A percentile compares a stretch with the other conserved stretches of the same genome.
Evolutionary conservation across 2,113 vertebrate species (phyloP).

Genomic region (Zosterops pallidus): DNA sequence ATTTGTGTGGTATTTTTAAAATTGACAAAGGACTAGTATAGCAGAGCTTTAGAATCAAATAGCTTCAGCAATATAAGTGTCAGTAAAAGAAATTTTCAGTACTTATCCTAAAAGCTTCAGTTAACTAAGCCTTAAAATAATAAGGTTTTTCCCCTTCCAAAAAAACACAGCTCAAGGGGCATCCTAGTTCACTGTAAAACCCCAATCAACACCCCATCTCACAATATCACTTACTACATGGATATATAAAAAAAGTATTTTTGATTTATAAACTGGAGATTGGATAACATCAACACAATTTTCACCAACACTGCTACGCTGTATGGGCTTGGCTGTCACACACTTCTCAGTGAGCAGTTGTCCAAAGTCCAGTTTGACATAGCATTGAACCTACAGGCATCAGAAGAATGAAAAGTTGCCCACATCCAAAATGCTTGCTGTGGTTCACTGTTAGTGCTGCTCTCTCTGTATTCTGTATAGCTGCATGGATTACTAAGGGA

Average conservation of each 20-base stretch:
- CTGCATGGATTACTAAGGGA: neutral
- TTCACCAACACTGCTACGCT: neutral
- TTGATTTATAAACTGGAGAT: neutral
- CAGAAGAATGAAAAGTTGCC: neutral
- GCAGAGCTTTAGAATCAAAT: neutral
- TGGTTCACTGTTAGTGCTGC: neutral
- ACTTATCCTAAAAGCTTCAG: neutral
- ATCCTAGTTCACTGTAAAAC: neutral
- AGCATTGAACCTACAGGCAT: neutral
- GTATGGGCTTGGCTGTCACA: neutral
- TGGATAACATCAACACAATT: neutral
- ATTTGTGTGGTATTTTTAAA: neutral
- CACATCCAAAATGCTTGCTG: neutral
- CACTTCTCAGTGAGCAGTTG: neutral
- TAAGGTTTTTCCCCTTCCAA: neutral
- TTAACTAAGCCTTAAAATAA: neutral
- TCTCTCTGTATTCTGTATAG: neutral
- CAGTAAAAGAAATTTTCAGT: neutral
- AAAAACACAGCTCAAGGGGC: neutral
- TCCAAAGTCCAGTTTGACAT: neutral
- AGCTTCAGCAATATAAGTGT: neutral
- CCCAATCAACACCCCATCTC: rapidly evolving
- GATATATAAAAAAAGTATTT: neutral
- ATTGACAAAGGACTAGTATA: neutral
- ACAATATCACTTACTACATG: neutral